These are phyloP conservation scores for Pseudoatta argentina DNA, from an alignment of 1,140 invertebrate species.

Conservation along the genomic window DNA sequence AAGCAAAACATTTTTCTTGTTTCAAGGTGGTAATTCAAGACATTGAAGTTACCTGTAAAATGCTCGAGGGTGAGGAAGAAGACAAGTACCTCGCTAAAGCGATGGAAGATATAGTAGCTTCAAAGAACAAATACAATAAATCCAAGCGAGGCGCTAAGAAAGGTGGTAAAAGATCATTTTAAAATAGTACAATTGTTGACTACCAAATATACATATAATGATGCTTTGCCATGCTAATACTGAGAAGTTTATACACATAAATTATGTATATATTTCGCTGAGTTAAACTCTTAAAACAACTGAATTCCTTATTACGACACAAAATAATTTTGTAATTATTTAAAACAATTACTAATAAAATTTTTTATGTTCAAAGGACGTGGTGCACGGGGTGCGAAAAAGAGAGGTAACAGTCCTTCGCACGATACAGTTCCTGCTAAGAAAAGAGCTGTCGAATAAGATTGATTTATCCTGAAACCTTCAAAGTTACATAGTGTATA, in stretches of 20 bases:
- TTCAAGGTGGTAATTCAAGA: slow-evolving; percentile 45
- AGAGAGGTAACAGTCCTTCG: slow-evolving; percentile 61
- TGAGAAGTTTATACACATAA: slow-evolving; percentile 78
- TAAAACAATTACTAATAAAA: neutral
- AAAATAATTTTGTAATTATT: neutral
- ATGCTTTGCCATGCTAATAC: slow-evolving; percentile 87
- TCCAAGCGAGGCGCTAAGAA: slow-evolving; percentile 77
- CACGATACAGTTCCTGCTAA: slow-evolving; percentile 55
- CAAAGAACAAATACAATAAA: slow-evolving; percentile 85
- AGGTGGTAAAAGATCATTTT: slow-evolving; percentile 78
- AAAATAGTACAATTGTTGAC: slow-evolving; percentile 48
- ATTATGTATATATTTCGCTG: slow-evolving; percentile 79
- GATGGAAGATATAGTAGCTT: slow-evolving; percentile 88
- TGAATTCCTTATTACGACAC: slow-evolving; percentile 61
- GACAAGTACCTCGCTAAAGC: slow-evolving; percentile 89
- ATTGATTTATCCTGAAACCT: slow-evolving; percentile 17
- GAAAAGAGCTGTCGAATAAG: slow-evolving; percentile 57
- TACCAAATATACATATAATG: slow-evolving; percentile 73
- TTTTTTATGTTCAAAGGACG: slow-evolving; percentile 64
- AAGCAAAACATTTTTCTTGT: neutral
- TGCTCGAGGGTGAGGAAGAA: slow-evolving; percentile 91
- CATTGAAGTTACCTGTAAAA: slow-evolving; percentile 87
- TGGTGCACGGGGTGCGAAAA: slow-evolving; percentile 40
- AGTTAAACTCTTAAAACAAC: slow-evolving; percentile 81
- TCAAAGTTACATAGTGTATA: slow-evolving; percentile 23